A percentile compares a stretch with the other conserved stretches of the same genome.
Evolutionary conservation across 2,113 vertebrate species (phyloP).

Genomic region (Tinamus guttatus): DNA sequence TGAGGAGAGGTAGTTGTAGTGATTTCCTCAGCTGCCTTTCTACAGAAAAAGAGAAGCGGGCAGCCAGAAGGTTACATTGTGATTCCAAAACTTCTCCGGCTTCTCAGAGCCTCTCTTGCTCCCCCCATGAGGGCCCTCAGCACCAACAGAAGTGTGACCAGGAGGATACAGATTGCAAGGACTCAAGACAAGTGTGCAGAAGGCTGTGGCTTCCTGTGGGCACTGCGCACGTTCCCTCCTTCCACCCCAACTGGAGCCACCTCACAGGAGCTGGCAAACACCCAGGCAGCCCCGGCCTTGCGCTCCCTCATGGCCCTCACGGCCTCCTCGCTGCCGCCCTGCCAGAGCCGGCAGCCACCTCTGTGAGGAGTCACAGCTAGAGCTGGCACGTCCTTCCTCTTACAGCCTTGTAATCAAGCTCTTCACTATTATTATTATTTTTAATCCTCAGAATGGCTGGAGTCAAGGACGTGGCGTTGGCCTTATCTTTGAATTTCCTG

Average conservation of each 20-base stretch:
- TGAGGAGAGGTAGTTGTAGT: not conserved
- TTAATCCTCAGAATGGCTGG: not conserved
- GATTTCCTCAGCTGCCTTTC: constrained; percentile 10
- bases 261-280: not conserved
- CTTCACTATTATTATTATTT: not conserved
- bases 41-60: not conserved
- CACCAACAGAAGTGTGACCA: not conserved
- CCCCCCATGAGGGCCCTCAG: not conserved
- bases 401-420: not conserved
- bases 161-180: not conserved
- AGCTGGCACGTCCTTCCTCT: not conserved
- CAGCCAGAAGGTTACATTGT: not conserved
- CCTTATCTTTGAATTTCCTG: constrained; percentile 47
- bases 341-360: not conserved
- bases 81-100: not conserved
- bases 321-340: not conserved
- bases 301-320: accelerated
- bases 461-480: constrained; percentile 24
- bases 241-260: not conserved
- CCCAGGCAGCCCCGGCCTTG: not conserved
- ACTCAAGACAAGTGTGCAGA: not conserved
- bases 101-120: not conserved
- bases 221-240: not conserved
- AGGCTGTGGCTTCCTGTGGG: not conserved
- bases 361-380: not conserved